Conservation (phyloP, 2,888 invertebrate genomes). For the Parelbella ahira region DNA sequence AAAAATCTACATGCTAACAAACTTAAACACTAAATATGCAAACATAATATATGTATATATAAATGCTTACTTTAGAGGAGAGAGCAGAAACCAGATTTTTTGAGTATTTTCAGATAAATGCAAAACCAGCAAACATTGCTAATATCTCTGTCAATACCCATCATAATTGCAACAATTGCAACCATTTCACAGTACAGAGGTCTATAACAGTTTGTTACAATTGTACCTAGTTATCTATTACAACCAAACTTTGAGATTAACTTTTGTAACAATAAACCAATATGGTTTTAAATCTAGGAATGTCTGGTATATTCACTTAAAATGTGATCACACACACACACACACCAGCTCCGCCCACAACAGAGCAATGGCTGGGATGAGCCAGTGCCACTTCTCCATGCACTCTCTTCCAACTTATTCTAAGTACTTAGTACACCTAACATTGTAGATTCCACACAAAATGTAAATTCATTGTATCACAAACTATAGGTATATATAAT, state of each 20-base stretch:
- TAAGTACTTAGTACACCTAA: conserved; percentile 45
- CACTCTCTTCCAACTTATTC: conserved; percentile 28
- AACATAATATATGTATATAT: neutral
- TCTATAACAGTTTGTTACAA: too few relatives aligned
- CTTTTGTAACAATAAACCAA: conserved; percentile 16
- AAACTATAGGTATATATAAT: conserved; percentile 74
- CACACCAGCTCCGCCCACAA: too few relatives aligned
- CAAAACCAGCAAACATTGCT: conserved; percentile 15
- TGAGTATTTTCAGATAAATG: conserved; percentile 30
- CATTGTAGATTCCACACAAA: conserved; percentile 64
- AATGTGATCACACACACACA: conserved; percentile 13
- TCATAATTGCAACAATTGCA: too few relatives aligned
- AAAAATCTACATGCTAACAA: neutral
- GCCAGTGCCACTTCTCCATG: conserved; percentile 3
- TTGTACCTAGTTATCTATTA: conserved; percentile 21
- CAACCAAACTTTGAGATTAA: conserved; percentile 26
- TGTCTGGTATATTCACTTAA: conserved; percentile 22
- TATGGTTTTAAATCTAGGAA: conserved; percentile 19
- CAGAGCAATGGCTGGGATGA: too few relatives aligned
- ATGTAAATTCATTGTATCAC: conserved; percentile 79
- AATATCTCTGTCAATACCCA: too few relatives aligned
- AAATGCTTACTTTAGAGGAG: conserved; percentile 21
- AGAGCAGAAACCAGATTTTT: conserved; percentile 26
- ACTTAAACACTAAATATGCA: conserved; percentile 1
- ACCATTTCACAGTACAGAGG: too few relatives aligned